phyloP scores from a whole-genome alignment of 1,140 invertebrate genomes.

The Kradibia gibbosae region DNA sequence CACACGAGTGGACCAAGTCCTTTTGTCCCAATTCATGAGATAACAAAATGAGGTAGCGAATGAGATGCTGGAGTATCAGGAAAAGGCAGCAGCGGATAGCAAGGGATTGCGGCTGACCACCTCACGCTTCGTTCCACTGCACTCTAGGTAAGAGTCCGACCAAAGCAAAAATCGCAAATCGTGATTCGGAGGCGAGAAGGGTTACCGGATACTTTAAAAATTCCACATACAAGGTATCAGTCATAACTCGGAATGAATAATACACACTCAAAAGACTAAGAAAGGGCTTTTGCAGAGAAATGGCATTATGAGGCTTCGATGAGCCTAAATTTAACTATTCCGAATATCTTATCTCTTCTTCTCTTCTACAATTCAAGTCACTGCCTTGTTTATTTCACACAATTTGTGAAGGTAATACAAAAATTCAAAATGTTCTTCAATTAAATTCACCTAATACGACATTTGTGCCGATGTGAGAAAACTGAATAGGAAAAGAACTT shows the following conservation, averaged over 20 bases:
- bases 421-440: background rate
- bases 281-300: background rate
- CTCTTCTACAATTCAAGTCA: background rate
- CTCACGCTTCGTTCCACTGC: slow-evolving; percentile 24
- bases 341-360: background rate
- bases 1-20: background rate
- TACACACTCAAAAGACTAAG: background rate
- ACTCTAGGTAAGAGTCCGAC: background rate
- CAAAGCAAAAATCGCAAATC: slow-evolving; percentile 32
- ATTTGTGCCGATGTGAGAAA: background rate
- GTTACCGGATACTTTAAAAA: slow-evolving; percentile 4
- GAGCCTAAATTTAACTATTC: background rate
- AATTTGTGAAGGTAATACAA: background rate
- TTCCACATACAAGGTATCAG: slow-evolving; percentile 44
- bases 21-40: background rate
- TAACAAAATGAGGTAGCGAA: background rate
- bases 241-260: slow-evolving; percentile 47
- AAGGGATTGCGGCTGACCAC: slow-evolving; percentile 14
- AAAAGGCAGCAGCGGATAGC: background rate
- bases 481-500: background rate
- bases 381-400: background rate
- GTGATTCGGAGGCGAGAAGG: slow-evolving; percentile 42
- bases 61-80: background rate
- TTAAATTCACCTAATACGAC: background rate
- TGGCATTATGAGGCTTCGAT: background rate